phyloP scores from a whole-genome alignment of 2,113 vertebrate genomes.

The Vombatus ursinus region DNA sequence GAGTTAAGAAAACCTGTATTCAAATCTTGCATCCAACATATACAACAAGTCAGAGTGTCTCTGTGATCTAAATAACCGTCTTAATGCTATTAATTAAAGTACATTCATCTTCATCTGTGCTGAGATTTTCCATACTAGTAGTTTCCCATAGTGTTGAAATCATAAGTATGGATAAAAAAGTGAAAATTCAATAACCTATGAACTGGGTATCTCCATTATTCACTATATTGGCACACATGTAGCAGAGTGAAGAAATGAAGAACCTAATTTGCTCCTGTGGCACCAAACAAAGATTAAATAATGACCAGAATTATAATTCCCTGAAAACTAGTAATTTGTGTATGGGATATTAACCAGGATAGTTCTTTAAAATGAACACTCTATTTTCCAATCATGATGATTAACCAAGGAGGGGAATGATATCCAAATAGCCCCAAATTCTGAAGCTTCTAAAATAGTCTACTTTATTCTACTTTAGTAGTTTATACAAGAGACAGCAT shows the following conservation, averaged over 20 bases:
- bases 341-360: not conserved
- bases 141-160: not conserved
- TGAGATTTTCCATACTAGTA: not conserved
- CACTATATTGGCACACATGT: not conserved
- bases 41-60: too few species aligned
- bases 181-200: not conserved
- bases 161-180: not conserved
- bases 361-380: not conserved
- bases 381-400: not conserved
- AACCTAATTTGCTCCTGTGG: not conserved
- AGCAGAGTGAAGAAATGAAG: not conserved
- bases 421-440: too few species aligned
- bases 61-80: not conserved
- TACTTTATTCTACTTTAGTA: not conserved
- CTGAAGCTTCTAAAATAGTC: not conserved
- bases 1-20: not conserved
- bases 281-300: not conserved
- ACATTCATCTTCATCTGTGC: not conserved
- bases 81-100: not conserved
- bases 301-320: constrained; percentile 17
- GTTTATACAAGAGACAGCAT: not conserved
- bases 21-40: not conserved
- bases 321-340: not conserved
- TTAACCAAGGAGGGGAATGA: not conserved
- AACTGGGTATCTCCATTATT: not conserved